phyloP scores from a whole-genome alignment of 2,888 invertebrate genomes.

The Hirtodrosophila duncani region DNA sequence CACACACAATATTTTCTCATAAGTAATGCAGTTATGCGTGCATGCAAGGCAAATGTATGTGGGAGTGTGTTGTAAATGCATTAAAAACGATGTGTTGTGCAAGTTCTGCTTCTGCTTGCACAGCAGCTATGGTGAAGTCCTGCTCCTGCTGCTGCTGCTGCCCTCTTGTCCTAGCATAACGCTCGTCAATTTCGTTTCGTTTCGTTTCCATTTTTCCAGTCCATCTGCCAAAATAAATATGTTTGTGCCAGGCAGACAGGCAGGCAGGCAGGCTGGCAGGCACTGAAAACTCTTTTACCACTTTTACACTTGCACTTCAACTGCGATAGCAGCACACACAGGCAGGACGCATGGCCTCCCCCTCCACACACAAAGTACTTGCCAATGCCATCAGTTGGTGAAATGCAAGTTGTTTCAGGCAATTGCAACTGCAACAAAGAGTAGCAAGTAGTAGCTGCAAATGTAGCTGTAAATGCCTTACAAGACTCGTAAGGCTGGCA shows the following conservation, averaged over 20 bases:
- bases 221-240: constrained; percentile 73
- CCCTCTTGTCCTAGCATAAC: constrained; percentile 9
- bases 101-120: constrained; percentile 31
- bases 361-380: no score
- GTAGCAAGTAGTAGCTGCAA: no score
- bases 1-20: constrained; percentile 21
- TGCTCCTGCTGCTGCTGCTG: neutral
- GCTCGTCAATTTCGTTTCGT: constrained; percentile 29
- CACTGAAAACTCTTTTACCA: constrained; percentile 35
- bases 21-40: constrained; percentile 44
- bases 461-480: no score
- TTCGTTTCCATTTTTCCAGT: constrained; percentile 62
- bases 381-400: no score
- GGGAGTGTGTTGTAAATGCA: constrained; percentile 36
- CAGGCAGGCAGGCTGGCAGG: no score
- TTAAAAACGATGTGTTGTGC: constrained; percentile 52
- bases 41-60: neutral
- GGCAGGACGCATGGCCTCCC: no score
- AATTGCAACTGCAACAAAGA: no score
- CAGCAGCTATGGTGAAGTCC: no score
- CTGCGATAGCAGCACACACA: no score
- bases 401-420: no score
- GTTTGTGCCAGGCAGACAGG: constrained; percentile 43
- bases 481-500: no score
- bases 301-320: constrained; percentile 54